Percentiles rank a stretch among this genome's conserved stretches.
Evolutionary conservation across 2,888 invertebrate genomes (phyloP).

Genomic region (Hylaea fasciaria): DNA sequence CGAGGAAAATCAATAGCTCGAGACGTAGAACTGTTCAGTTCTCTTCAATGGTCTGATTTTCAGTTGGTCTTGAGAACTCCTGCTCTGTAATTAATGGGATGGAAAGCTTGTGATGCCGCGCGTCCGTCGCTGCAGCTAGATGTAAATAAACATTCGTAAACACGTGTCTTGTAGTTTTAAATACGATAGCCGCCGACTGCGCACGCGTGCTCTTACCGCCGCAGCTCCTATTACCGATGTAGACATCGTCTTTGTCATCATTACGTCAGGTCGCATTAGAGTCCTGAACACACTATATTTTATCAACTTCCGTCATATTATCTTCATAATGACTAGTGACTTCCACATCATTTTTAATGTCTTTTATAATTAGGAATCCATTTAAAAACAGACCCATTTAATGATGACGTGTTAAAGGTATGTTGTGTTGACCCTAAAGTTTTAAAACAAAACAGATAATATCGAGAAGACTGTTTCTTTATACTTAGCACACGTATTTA

Average conservation of each 20-base stretch:
- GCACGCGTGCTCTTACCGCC: constrained; percentile 19
- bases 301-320: neutral
- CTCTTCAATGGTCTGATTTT: neutral
- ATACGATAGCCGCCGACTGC: constrained; percentile 24
- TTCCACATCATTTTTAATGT: neutral
- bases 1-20: constrained; percentile 28
- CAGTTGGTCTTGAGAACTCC: neutral
- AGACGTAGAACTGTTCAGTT: neutral
- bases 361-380: neutral
- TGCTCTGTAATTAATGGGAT: constrained; percentile 18
- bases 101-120: constrained; percentile 38
- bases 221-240: constrained; percentile 20
- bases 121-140: constrained; percentile 45
- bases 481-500: constrained; percentile 4
- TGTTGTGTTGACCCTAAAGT: constrained; percentile 29
- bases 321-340: neutral
- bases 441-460: constrained; percentile 25
- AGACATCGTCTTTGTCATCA: constrained; percentile 13
- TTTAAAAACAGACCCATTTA: constrained; percentile 1
- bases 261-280: constrained; percentile 9
- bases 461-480: constrained; percentile 9
- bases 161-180: constrained; percentile 48
- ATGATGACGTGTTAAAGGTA: constrained; percentile 6
- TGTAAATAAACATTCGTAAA: constrained; percentile 63
- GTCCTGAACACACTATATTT: constrained; percentile 1